phyloP scores from a whole-genome alignment of 2,797 vertebrate genomes.

The Helicolenus hilgendorfi region DNA sequence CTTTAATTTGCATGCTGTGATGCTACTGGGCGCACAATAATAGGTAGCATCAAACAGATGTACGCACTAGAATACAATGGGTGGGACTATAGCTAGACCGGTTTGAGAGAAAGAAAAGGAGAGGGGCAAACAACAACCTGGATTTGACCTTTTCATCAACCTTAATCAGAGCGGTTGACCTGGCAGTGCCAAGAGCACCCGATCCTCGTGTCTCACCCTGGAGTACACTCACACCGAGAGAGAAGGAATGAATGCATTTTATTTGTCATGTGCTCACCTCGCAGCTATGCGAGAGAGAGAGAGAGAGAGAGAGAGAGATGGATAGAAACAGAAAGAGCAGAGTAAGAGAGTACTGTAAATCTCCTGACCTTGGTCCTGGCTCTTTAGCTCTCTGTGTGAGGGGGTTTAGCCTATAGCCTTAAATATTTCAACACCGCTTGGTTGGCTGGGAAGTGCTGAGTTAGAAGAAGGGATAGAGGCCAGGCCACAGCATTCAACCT shows the following conservation, averaged over 20 bases:
- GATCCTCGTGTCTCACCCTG: conserved; percentile 10
- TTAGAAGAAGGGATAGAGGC: conserved; percentile 68
- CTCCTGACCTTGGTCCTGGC: conserved; percentile 80
- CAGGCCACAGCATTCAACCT: conserved; percentile 73
- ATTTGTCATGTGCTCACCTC: conserved; percentile 41
- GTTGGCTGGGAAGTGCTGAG: conserved; percentile 80
- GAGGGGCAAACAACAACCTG: not conserved
- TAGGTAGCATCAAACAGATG: not conserved
- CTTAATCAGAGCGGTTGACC: conserved; percentile 55
- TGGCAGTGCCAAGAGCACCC: conserved; percentile 8
- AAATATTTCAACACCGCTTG: conserved; percentile 81
- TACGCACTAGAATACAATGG: not conserved
- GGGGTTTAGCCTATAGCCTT: conserved; percentile 76
- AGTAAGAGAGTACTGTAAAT: conserved; percentile 54
- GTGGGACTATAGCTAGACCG: not conserved
- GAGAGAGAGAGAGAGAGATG: conserved; percentile 20
- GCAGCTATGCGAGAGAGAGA: conserved; percentile 39
- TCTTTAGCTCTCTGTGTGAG: conserved; percentile 74
- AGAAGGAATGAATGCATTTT: conserved; percentile 35
- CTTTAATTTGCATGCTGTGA: not conserved
- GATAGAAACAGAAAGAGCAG: conserved; percentile 36
- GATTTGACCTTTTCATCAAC: conserved; percentile 55
- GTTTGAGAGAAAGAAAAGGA: not conserved
- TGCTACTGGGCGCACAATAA: not conserved
- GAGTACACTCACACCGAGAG: conserved; percentile 9